Evolutionary conservation across 2,797 vertebrate species (phyloP), one percentile per base, ranked within the genome.

Genomic region (Aplochiton taeniatus): DNA sequence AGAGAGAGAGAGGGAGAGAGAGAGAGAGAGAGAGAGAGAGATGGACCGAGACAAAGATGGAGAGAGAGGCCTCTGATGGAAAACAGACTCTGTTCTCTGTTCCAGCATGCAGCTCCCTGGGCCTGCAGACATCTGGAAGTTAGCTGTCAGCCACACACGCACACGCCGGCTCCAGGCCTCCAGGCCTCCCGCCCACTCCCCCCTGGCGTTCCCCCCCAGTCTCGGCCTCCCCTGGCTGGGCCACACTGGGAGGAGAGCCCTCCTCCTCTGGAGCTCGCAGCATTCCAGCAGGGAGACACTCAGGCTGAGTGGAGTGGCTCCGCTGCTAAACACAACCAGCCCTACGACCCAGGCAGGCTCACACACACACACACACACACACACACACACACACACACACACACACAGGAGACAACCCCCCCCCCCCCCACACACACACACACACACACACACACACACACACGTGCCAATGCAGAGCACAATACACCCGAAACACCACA

Each of bases 201-300:
- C 43, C 44, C n/a, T n/a, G 41, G n/a, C 31, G n/a, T 12, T 5
- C 4, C 51, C 12, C 53, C 47, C 17, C 12, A 79, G 78, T 76
- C 75, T 69, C 62, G 68, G 80, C 79, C n/a, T 45, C 46, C 58
- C 52, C 17, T 13, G 58, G 42, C 55, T 54, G 68, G 58, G 51
- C 51, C 45, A 48, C 58, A n/a, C 54, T 44, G n/a, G 48, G 55
- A 11, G 61, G 9, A 17, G 18, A 53, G 50, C 8, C 18, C 11
- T 83, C 83, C 85, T 77, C 79, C 86, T 79, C 83, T 82, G 81
- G 75, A 89, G 82, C 83, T 81, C 66, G 71, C 84, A 83, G 85
- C 90, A 92, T 92, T 91, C 90, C 90, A 87, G 83, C 82, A 88
- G 86, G 89, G 92, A 92, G 92, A 89, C 92, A 86, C 84, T 90